phyloP scores from a whole-genome alignment of 2,113 vertebrate genomes.

The Vicugna pacos region DNA sequence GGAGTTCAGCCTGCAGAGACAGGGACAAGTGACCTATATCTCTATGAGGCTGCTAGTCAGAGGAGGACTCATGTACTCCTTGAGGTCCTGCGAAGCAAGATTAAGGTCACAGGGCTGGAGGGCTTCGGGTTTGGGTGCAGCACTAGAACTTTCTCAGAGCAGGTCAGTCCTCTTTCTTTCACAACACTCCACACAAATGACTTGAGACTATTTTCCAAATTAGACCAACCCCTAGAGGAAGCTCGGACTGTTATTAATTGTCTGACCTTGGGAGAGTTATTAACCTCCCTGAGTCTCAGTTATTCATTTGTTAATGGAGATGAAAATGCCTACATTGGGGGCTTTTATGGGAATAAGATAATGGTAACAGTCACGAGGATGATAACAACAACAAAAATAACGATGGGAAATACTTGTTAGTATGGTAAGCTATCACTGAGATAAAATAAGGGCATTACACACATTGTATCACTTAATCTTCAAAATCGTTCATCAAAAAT shows the following conservation, averaged over 20 bases:
- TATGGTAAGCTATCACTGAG: background rate
- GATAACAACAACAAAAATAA: background rate
- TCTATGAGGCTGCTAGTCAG: background rate
- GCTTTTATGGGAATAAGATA: background rate
- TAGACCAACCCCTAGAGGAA: background rate
- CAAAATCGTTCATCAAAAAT: background rate
- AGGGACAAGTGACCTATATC: too few relatives aligned
- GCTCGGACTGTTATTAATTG: background rate
- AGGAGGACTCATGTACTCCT: background rate
- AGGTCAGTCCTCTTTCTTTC: background rate
- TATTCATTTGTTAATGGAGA: background rate
- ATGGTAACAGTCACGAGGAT: background rate
- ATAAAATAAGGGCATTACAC: background rate
- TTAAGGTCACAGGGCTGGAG: background rate
- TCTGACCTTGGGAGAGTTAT: background rate
- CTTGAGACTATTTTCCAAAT: background rate
- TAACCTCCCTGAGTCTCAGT: background rate
- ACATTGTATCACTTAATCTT: background rate
- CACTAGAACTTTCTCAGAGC: background rate
- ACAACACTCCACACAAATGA: background rate
- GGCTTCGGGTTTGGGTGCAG: background rate
- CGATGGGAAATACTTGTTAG: background rate
- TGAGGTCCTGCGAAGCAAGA: background rate
- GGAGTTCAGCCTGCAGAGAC: background rate
- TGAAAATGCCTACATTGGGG: background rate